These are phyloP conservation scores for Bombus confusus DNA, from an alignment of 1,140 invertebrate genomes.

Conservation along the genomic window DNA sequence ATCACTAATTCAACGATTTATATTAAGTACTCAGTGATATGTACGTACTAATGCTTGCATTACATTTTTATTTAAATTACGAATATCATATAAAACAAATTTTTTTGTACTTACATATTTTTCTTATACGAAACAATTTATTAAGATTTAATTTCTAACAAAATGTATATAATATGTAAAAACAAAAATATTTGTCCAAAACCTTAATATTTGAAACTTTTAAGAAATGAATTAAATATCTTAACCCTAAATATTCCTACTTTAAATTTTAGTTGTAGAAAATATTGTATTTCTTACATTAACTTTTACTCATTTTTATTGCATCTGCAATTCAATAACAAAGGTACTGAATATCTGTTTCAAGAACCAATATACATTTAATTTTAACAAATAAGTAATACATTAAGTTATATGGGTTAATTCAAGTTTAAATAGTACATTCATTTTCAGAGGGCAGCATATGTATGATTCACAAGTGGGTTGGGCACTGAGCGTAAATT, in stretches of 20 bases:
- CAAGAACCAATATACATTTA: neutral
- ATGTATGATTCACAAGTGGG: constrained; percentile 13
- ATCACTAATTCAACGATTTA: neutral
- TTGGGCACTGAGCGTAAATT: constrained; percentile 21
- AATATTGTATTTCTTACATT: neutral
- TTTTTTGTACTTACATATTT: neutral
- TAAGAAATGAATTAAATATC: neutral
- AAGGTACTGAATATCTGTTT: neutral
- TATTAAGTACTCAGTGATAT: neutral
- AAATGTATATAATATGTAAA: neutral
- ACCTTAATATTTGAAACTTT: neutral
- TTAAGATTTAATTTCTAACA: neutral
- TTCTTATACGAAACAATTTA: neutral
- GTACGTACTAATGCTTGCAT: no score
- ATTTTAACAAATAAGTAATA: neutral
- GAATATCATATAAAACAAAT: neutral
- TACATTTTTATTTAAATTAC: neutral
- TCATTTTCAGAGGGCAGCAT: constrained; percentile 36
- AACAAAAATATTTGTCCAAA: neutral
- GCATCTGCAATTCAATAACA: neutral
- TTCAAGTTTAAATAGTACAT: neutral
- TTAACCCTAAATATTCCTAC: neutral
- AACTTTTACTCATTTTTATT: neutral
- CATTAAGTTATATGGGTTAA: neutral
- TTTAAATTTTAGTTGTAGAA: neutral